A percentile compares a stretch with the other conserved stretches of the same genome.
Evolutionary conservation across 2,797 vertebrate genomes (phyloP).

Genomic region (Onychomys leucogaster): DNA sequence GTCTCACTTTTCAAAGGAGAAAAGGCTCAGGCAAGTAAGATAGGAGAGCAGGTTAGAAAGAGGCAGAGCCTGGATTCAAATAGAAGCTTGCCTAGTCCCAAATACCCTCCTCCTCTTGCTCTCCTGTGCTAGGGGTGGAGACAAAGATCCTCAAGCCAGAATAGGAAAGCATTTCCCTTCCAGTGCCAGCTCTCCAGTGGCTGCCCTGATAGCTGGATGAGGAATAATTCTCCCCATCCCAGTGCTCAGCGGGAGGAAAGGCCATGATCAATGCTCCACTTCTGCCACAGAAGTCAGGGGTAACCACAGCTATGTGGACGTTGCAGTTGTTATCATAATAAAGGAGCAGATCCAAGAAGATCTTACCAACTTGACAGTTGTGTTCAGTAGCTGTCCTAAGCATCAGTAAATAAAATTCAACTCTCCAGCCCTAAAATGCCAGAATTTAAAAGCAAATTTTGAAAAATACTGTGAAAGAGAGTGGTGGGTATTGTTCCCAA

Average conservation of each 20-base stretch:
- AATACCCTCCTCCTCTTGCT: not conserved
- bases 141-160: not conserved
- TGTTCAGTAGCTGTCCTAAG: not conserved
- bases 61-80: constrained; percentile 53
- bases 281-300: not conserved
- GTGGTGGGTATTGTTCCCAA: not conserved
- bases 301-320: not conserved
- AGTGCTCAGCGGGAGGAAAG: constrained; percentile 30
- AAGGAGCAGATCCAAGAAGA: not conserved
- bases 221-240: constrained; percentile 57
- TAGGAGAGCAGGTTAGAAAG: constrained; percentile 17
- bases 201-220: constrained; percentile 7
- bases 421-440: not conserved
- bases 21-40: constrained; percentile 13
- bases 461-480: not conserved
- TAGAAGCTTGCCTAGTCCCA: not conserved
- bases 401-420: not conserved
- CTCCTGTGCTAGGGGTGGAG: not conserved
- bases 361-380: not conserved
- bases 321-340: not conserved
- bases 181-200: not conserved
- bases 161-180: constrained; percentile 31
- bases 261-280: not conserved
- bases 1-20: constrained; percentile 37
- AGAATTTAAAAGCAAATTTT: constrained; percentile 14